Evolutionary conservation across 1,140 invertebrate genomes (phyloP), one percentile per base, ranked within the genome.

Genomic region (Manduca sexta): DNA sequence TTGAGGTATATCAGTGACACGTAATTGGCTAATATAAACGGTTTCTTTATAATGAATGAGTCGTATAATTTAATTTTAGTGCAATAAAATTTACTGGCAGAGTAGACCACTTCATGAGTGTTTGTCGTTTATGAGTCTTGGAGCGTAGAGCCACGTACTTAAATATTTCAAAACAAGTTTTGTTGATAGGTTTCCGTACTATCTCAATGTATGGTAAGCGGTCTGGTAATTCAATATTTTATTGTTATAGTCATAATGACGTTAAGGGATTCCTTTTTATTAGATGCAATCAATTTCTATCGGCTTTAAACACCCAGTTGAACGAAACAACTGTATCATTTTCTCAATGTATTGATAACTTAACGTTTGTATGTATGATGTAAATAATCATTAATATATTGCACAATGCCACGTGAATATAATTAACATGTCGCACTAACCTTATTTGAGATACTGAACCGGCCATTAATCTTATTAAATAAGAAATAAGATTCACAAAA

Each of bases 401-500:
- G 8, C 21, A 26, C 21, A 26, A 26, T 26, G 21, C 21, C 0
- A 26, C 8, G 21, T 26, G 21, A 26, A 3, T 26, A 26, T 26
- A 8, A 26, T 26, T 26, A 26, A 26, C 21, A 26, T 26, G 21
- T 26, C 21, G 8, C 21, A 26, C 4, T 26, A 8, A 26, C 21
- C 4, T 8, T 5, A 26, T 26, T 26, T 26, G 4, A 26, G 8
- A 26, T 26, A 26, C 8, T 8, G 0, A 26, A 26, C 21, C 8
- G 21, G 4, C 21, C 8, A 26, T 8, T 60, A 68, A 68, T 63
- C 59, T 45, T 53, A 67, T 55, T 45, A 65, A 59, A 49, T 41
- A 46, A 49, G 44, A 66, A 67, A 73, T 69, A 65, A 66, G 52
- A 45, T 58, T 55, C 58, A 63, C 54, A 48, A 61, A 49, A 61